Conservation (phyloP, 2,888 invertebrate species). For the Halocaridina rubra region DNA sequence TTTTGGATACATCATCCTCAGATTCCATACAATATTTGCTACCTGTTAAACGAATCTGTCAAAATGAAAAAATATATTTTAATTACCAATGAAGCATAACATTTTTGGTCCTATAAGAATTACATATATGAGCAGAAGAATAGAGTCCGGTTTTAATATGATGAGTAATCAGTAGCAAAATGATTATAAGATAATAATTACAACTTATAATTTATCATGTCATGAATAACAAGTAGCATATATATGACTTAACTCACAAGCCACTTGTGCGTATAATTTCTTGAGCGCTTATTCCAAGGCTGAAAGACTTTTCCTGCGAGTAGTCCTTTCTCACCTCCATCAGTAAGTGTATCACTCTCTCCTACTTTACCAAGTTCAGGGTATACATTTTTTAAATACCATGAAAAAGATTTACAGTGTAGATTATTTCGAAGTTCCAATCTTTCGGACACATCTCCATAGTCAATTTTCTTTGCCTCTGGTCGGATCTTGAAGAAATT, state of each 20-base stretch:
- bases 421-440: slow-evolving; percentile 78
- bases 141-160: background rate
- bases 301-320: slow-evolving; percentile 74
- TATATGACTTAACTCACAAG: slow-evolving; percentile 65
- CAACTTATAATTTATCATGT: background rate
- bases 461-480: slow-evolving; percentile 70
- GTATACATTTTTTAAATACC: slow-evolving; percentile 88
- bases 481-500: slow-evolving; percentile 80
- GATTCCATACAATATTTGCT: slow-evolving; percentile 79
- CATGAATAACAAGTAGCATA: background rate
- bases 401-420: slow-evolving; percentile 84
- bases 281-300: slow-evolving; percentile 81
- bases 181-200: background rate
- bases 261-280: slow-evolving; percentile 68
- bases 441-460: slow-evolving; percentile 85
- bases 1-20: slow-evolving; percentile 74
- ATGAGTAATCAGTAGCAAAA: background rate
- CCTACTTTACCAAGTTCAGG: slow-evolving; percentile 81
- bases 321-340: slow-evolving; percentile 66
- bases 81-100: too few species aligned
- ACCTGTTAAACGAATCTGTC: slow-evolving; percentile 37
- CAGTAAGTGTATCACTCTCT: slow-evolving; percentile 67
- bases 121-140: background rate
- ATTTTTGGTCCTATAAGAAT: too few species aligned
- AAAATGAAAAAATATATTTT: too few species aligned